Evolutionary conservation across 2,888 invertebrate genomes (phyloP), one percentile per base, ranked within the genome.

Genomic region (Ametastegia equiseti): DNA sequence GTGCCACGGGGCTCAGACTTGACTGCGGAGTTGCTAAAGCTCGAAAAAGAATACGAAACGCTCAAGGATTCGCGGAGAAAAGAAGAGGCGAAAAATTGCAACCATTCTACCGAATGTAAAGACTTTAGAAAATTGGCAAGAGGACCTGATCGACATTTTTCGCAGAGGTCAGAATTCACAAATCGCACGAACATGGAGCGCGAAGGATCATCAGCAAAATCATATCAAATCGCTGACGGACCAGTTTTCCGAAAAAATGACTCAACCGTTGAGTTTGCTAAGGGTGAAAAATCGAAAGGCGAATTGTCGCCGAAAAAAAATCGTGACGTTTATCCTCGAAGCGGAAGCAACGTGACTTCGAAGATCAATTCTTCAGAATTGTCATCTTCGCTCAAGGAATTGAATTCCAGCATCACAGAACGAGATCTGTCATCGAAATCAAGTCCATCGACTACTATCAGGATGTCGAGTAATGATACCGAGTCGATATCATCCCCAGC

Each of bases 1-100:
- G 54, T 13, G 23, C 11, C 27, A 23, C 13, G 15, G n/a, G 47
- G 69, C 63, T 54, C 60, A 1, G 50, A 84, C 63, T 77, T 83
- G 36, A 83, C 81, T 19, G 81, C 83, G 2, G 82, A 84, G 80
- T 80, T 85, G 81, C 60, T 80, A 6, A 81, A 83, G 45, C 80
- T 85, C 27, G 85, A 85, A 60, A 54, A 80, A 60, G 85, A 84
- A 71, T 85, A 85, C 80, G 82, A 83, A 77, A 78, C 81, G 81
- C 73, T 69, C 78, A 73, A 67, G 77, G 47, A 82, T 80, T 73
- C 54, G 67, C 57, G 65, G 63, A 33, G 13, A 60, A 73, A 63
- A 71, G 77, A 9, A 42, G 67, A 45, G 60, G 9, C 9, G 0
- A 15, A 11, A n/a, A 27, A 19, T 19, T 3, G 19, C 15, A 71